Conservation (phyloP, 2,113 vertebrate genomes). For the Callaeas wilsoni region DNA sequence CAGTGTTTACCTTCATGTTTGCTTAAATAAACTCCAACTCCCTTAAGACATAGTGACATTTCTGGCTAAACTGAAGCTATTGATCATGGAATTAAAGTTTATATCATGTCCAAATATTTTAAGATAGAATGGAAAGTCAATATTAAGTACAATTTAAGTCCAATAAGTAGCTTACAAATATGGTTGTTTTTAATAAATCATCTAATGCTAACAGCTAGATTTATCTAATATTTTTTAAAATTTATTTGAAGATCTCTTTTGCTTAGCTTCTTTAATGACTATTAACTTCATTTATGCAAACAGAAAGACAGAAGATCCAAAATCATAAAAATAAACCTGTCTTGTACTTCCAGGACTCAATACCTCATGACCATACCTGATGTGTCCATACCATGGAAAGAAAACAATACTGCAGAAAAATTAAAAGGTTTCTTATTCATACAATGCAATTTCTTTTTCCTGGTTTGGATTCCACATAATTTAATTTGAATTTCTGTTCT, state of each 20-base stretch:
- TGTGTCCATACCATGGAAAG: background rate
- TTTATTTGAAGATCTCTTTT: background rate
- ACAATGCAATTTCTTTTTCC: background rate
- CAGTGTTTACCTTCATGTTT: background rate
- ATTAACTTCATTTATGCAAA: background rate
- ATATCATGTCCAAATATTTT: conserved; percentile 16
- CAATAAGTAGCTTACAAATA: background rate
- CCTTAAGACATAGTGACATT: conserved; percentile 5
- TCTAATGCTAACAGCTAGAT: background rate
- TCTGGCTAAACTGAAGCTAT: background rate
- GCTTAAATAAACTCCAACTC: background rate
- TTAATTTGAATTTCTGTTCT: background rate
- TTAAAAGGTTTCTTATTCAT: background rate
- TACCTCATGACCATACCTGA: rapidly evolving
- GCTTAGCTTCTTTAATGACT: background rate
- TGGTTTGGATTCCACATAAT: background rate
- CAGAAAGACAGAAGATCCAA: background rate
- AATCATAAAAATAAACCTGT: background rate
- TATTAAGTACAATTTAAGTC: background rate
- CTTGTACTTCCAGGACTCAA: background rate
- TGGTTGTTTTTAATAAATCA: background rate
- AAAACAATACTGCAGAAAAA: background rate
- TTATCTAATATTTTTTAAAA: background rate
- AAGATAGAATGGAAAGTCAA: background rate
- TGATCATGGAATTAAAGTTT: conserved; percentile 33